Evolutionary conservation across 2,888 invertebrate species (phyloP), one percentile per base, ranked within the genome.

Genomic region (Spodoptera littoralis): DNA sequence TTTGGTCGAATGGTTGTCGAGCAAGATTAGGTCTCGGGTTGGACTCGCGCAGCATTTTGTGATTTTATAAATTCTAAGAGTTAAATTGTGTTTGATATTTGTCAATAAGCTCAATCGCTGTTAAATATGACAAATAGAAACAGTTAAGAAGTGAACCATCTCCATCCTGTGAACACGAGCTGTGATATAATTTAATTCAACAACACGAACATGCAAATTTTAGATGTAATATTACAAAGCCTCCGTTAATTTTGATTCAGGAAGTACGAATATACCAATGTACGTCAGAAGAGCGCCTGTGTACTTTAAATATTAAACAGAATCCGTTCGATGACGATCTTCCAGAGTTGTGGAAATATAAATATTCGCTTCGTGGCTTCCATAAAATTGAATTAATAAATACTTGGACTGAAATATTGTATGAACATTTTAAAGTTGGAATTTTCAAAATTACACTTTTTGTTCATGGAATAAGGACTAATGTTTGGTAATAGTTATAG

Each of bases 131-230:
- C 27, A 27, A 27, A 27, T 2, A 27, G 27, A 27, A 27, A 4
- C 18, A 18, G 5, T 27, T 44, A 30, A n/a, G 47, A 45, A 12
- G 18, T 24, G 36, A 47, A 61, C 58, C 50, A 36, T 47, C 42
- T 42, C 13, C 24, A 8, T 5, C 48, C 42, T 18, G 8, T 51
- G 9, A 50, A 18, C 11, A 12, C 56, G 2, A 54, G 11, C 11
- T 49, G 59, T 70, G 46, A 61, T 70, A 56, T 30, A 2, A 54
- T 62, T 63, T 65, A 51, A 76, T 73, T 64, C 65, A 56, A 42
- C 66, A 73, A 72, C 72, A 76, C 60, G 73, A 63, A 60, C 44
- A 76, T 72, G 65, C 36, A 62, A 71, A 76, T 73, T 60, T 65
- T 24, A 11, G 22, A 65, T 24, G 41, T 50, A 24, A 64, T 50